Evolutionary conservation across 2,797 vertebrate genomes (phyloP).

Genomic region (Acrossocheilus wenchowensis): DNA sequence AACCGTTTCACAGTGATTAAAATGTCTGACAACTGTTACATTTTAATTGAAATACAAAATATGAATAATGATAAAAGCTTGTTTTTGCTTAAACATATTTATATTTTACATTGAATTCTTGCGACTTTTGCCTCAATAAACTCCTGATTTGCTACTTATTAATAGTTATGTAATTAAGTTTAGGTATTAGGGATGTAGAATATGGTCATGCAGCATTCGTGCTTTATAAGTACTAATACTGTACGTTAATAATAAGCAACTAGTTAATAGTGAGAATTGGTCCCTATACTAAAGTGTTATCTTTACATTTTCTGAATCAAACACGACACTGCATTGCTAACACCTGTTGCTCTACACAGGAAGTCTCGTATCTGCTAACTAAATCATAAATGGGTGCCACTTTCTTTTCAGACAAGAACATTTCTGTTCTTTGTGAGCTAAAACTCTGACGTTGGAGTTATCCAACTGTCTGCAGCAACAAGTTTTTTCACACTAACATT

Average conservation of each 20-base stretch:
- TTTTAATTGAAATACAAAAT: background rate
- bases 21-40: conserved; percentile 8
- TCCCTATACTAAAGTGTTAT: too few species aligned
- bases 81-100: background rate
- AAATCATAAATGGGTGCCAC: background rate
- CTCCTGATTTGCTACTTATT: background rate
- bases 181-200: background rate
- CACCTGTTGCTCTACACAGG: background rate
- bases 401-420: conserved; percentile 28
- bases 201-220: background rate
- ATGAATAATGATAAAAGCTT: background rate
- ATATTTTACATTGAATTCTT: background rate
- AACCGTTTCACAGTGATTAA: background rate
- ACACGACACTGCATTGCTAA: background rate
- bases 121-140: background rate
- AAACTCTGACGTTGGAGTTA: conserved; percentile 1
- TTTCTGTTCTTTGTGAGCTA: conserved; percentile 4
- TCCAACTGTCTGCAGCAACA: conserved; percentile 11
- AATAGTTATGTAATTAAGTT: background rate
- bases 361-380: background rate
- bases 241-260: background rate
- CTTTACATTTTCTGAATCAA: background rate
- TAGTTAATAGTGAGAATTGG: background rate
- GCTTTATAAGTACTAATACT: background rate
- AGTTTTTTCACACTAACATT: conserved; percentile 47